Conservation (phyloP, 2,113 vertebrate species). For the Phalacrocorax aristotelis region DNA sequence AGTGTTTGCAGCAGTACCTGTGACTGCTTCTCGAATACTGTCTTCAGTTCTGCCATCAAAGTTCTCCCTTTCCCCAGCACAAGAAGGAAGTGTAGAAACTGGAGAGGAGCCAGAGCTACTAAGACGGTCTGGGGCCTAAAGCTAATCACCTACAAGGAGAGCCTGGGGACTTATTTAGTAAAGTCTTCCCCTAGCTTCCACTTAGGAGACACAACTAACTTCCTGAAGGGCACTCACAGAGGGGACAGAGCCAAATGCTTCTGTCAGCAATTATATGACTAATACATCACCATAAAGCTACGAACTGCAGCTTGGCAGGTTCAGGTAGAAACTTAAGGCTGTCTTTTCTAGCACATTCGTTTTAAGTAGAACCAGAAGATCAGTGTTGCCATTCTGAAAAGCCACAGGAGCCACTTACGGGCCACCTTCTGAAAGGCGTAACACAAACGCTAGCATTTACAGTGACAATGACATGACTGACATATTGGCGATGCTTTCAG, state of each 20-base stretch:
- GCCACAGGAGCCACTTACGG: background rate
- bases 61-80: background rate
- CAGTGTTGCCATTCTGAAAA: background rate
- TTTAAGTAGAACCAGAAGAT: background rate
- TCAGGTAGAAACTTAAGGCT: background rate
- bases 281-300: background rate
- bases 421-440: background rate
- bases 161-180: background rate
- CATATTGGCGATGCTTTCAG: background rate
- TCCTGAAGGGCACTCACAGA: background rate
- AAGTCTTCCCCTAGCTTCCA: background rate
- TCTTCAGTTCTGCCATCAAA: background rate
- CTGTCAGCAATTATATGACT: background rate
- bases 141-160: background rate
- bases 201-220: background rate
- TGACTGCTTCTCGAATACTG: background rate
- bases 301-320: background rate
- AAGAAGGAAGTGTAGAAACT: background rate
- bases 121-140: background rate
- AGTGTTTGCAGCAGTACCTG: too few species aligned
- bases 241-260: background rate
- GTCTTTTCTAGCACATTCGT: background rate
- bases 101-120: background rate
- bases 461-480: fast-evolving
- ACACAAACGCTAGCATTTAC: background rate